Evolutionary conservation across 2,113 vertebrate genomes (phyloP).

Genomic region (Campylorhamphus procurvoides): DNA sequence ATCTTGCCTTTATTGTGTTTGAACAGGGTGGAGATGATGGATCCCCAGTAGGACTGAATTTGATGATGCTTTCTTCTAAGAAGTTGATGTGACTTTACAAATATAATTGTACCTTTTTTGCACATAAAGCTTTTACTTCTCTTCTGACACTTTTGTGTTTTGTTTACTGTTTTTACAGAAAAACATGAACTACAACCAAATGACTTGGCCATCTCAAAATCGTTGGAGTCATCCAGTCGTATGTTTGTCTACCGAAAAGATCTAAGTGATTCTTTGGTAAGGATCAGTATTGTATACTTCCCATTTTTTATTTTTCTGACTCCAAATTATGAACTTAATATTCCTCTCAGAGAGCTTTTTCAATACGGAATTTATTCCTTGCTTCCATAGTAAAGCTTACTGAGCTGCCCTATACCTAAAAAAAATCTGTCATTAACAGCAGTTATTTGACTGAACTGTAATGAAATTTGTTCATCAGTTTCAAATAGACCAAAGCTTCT

Average conservation of each 20-base stretch:
- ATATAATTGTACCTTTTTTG: not conserved
- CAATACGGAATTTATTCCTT: not conserved
- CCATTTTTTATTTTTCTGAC: not conserved
- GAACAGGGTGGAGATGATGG: not conserved
- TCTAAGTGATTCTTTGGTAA: constrained; percentile 87
- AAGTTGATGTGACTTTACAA: not conserved
- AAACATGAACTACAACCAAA: constrained; percentile 87
- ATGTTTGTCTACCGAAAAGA: constrained; percentile 90
- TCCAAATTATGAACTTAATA: not conserved
- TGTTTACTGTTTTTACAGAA: constrained; percentile 74
- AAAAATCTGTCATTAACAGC: not conserved
- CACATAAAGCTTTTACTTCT: not conserved
- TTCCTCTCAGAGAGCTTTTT: not conserved
- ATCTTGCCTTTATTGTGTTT: not conserved
- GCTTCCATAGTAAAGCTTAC: not conserved
- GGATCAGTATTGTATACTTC: not conserved
- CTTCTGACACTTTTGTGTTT: not conserved
- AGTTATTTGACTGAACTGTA: constrained; percentile 8
- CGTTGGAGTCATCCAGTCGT: constrained; percentile 81
- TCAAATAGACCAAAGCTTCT: constrained; percentile 22
- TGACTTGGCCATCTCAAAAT: constrained; percentile 86
- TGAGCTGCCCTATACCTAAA: not conserved
- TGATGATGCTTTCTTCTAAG: not conserved
- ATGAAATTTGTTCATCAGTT: constrained; percentile 41
- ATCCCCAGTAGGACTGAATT: not conserved